A percentile compares a stretch with the other conserved stretches of the same genome.
phyloP scores from a whole-genome alignment of 1,140 invertebrate species.

The Teleogryllus occipitalis region DNA sequence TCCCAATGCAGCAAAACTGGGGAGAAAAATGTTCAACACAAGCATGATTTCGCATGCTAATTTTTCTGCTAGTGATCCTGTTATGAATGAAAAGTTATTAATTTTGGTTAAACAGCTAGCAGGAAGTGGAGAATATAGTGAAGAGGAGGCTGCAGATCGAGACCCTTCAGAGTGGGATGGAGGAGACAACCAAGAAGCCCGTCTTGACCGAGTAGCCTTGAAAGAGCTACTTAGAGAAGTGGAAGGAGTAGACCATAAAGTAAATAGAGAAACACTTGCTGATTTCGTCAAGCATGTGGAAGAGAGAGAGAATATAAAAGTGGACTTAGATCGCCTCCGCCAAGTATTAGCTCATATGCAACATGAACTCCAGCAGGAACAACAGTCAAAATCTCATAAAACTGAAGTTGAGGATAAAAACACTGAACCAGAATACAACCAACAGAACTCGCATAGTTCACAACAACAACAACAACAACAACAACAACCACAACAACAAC shows the following conservation, averaged over 20 bases:
- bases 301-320: conserved; percentile 13
- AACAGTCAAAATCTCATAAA: not conserved
- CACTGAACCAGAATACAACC: not conserved
- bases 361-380: conserved; percentile 12
- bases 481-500: not conserved
- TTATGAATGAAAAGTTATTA: conserved; percentile 5
- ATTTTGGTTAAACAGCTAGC: not conserved
- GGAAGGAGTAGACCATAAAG: conserved; percentile 15
- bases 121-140: not conserved
- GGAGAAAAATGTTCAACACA: not conserved
- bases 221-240: conserved; percentile 19
- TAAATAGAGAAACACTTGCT: conserved; percentile 9
- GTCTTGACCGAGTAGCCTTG: conserved; percentile 25
- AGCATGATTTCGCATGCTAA: not conserved
- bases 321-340: conserved; percentile 11
- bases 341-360: conserved; percentile 2
- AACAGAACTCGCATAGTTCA: not conserved
- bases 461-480: conserved; percentile 15
- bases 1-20: not conserved
- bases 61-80: conserved; percentile 2
- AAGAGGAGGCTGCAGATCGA: not conserved
- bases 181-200: conserved; percentile 16
- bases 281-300: not conserved
- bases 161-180: conserved; percentile 6
- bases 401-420: not conserved